phyloP scores from a whole-genome alignment of 2,113 vertebrate genomes.

The Muntiacus muntjak region DNA sequence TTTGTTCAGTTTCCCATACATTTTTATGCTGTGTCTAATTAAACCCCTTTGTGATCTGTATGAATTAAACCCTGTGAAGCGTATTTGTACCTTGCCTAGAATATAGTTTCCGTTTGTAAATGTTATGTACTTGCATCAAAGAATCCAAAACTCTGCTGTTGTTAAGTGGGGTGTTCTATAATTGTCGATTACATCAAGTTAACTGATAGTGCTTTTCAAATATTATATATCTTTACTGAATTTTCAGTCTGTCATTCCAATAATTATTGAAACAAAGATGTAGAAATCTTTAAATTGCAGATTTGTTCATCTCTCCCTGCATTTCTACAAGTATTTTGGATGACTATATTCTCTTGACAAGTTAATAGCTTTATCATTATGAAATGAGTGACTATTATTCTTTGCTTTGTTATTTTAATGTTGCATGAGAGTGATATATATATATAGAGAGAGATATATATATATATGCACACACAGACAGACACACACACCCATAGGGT shows the following conservation, averaged over 20 bases:
- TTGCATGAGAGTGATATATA: neutral
- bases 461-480: neutral
- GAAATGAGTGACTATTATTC: neutral
- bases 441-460: no score
- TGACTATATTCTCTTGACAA: neutral
- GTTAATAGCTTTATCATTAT: neutral
- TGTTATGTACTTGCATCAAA: neutral
- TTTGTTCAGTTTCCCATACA: neutral
- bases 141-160: neutral
- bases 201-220: neutral
- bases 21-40: neutral
- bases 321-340: neutral
- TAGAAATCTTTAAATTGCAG: neutral
- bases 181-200: neutral
- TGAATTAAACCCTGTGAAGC: neutral
- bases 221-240: neutral
- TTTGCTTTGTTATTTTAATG: neutral
- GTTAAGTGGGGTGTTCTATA: neutral
- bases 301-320: neutral
- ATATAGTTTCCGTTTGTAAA: neutral
- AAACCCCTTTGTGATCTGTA: neutral
- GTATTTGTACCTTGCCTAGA: neutral
- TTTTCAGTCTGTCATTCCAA: neutral
- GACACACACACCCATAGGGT: neutral
- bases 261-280: neutral